These are phyloP conservation scores for Lepidurus packardi DNA, from an alignment of 1,140 invertebrate genomes.

Conservation along the genomic window DNA sequence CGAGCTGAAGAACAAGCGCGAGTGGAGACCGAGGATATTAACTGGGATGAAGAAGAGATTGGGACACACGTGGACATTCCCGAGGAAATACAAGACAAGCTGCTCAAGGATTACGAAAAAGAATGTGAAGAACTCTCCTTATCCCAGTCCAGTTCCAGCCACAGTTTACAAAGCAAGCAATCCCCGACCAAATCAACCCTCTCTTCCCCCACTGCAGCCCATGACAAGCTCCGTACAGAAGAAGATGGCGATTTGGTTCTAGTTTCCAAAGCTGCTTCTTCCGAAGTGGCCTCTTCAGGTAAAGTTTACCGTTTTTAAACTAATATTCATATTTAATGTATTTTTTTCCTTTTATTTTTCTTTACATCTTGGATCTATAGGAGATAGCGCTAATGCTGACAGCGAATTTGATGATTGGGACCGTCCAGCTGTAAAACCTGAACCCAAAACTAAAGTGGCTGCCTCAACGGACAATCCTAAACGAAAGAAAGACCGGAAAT, in stretches of 20 bases:
- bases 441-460: background rate
- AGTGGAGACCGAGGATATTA: conserved; percentile 28
- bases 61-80: conserved; percentile 30
- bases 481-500: background rate
- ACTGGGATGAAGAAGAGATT: conserved; percentile 37
- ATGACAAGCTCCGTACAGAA: background rate
- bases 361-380: background rate
- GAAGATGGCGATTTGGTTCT: background rate
- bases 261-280: background rate
- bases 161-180: background rate
- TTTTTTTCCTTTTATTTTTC: background rate
- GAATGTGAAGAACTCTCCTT: conserved; percentile 28
- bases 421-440: background rate
- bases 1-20: conserved; percentile 33
- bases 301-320: background rate
- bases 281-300: background rate
- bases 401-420: conserved; percentile 9
- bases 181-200: conserved; percentile 4
- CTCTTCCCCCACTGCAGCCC: background rate
- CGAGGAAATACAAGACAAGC: conserved; percentile 32
- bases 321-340: background rate
- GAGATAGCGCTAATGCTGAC: background rate
- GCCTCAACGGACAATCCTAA: background rate
- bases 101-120: conserved; percentile 34
- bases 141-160: background rate